phyloP scores from a whole-genome alignment of 2,888 invertebrate species.

The Tipula unca region DNA sequence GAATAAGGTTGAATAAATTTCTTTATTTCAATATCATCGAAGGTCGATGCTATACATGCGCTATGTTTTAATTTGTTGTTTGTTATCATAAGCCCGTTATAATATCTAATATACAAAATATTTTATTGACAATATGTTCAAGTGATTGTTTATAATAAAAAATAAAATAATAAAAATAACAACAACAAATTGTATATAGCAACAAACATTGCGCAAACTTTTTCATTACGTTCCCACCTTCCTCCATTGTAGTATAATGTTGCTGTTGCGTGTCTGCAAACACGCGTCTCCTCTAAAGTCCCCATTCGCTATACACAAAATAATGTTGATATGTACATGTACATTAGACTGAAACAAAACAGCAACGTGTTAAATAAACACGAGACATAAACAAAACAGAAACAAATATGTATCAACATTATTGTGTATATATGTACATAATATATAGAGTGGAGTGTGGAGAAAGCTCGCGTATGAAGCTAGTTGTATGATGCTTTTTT shows the following conservation, averaged over 20 bases:
- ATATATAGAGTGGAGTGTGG: background rate
- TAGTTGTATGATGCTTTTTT: background rate
- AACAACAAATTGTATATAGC: background rate
- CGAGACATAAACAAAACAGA: background rate
- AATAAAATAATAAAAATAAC: background rate
- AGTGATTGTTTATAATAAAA: background rate
- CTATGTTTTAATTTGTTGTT: too few relatives aligned
- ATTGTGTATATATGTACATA: background rate
- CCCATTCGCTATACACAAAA: background rate
- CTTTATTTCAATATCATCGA: too few relatives aligned
- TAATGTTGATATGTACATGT: background rate
- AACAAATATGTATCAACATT: background rate
- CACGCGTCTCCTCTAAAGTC: background rate
- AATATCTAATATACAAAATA: background rate
- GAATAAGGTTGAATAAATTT: too few relatives aligned
- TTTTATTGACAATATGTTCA: background rate
- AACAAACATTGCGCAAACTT: background rate
- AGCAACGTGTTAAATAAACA: background rate
- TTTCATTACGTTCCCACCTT: background rate
- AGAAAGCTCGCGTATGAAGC: background rate
- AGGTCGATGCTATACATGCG: too few relatives aligned
- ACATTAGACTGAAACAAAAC: background rate
- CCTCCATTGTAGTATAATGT: background rate
- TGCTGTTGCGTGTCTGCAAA: background rate
- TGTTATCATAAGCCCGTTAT: too few relatives aligned